These are phyloP conservation scores for Diplodus puntazzo DNA, from an alignment of 2,797 vertebrate genomes.

Conservation along the genomic window DNA sequence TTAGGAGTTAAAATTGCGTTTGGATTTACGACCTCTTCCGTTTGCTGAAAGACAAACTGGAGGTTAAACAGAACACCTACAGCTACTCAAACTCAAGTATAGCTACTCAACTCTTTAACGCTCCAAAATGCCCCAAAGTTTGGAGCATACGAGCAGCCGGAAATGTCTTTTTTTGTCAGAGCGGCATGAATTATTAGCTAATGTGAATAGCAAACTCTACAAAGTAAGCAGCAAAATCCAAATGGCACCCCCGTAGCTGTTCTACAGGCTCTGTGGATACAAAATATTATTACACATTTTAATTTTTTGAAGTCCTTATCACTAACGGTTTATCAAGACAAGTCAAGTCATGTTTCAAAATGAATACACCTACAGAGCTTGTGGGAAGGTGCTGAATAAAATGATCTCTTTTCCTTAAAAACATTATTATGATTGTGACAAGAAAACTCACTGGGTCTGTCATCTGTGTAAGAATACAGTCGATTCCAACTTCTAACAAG, in stretches of 20 bases:
- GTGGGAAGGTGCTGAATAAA: too few species aligned
- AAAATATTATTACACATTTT: too few species aligned
- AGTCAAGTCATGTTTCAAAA: too few species aligned
- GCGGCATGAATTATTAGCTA: not conserved
- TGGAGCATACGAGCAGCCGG: not conserved
- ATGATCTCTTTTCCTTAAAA: too few species aligned
- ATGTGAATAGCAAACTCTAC: not conserved
- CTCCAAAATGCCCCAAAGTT: not conserved
- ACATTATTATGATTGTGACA: too few species aligned
- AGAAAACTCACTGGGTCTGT: too few species aligned
- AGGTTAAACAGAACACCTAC: not conserved
- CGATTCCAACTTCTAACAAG: too few species aligned
- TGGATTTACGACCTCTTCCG: conserved; percentile 1
- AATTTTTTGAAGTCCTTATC: too few species aligned
- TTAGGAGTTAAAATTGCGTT: not conserved
- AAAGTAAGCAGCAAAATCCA: not conserved
- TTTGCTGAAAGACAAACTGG: not conserved
- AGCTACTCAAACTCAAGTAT: not conserved
- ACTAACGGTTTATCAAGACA: too few species aligned
- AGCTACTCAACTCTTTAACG: not conserved
- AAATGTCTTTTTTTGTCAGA: not conserved
- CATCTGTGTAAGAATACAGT: too few species aligned
- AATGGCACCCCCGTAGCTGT: not conserved
- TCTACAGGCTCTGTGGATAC: not conserved
- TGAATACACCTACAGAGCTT: too few species aligned